Percentiles rank a stretch among this genome's conserved stretches.
These are phyloP conservation scores for Mesochorus sp. DNA, from an alignment of 2,888 invertebrate genomes.

Conservation along the genomic window DNA sequence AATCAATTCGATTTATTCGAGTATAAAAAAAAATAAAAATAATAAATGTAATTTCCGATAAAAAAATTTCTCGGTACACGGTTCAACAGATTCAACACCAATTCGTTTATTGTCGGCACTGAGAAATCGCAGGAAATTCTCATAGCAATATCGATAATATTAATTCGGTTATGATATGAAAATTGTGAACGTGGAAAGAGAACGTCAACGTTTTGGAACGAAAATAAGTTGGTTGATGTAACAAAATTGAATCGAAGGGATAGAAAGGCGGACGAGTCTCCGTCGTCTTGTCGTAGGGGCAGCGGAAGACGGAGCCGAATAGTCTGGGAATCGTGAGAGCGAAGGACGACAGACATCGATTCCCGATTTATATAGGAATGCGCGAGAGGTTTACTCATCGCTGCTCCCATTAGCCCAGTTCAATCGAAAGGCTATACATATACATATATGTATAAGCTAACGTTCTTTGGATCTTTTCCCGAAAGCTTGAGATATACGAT, in stretches of 20 bases:
- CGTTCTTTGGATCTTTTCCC: neutral
- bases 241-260: slow-evolving; percentile 26
- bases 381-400: slow-evolving; percentile 59
- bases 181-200: slow-evolving; percentile 4
- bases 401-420: slow-evolving; percentile 63
- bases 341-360: slow-evolving; percentile 66
- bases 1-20: no score
- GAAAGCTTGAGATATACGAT: slow-evolving; percentile 9
- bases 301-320: slow-evolving; percentile 49
- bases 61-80: no score
- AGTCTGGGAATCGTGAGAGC: slow-evolving; percentile 59
- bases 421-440: slow-evolving; percentile 33
- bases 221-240: slow-evolving; percentile 43
- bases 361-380: slow-evolving; percentile 60
- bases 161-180: slow-evolving; percentile 6
- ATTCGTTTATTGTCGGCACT: no score
- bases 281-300: neutral
- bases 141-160: neutral
- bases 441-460: neutral
- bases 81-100: no score
- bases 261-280: neutral
- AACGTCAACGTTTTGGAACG: slow-evolving; percentile 14
- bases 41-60: no score
- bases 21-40: no score
- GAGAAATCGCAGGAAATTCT: neutral